Conservation (phyloP, 2,888 invertebrate genomes). For the Margaritifera margaritifera region DNA sequence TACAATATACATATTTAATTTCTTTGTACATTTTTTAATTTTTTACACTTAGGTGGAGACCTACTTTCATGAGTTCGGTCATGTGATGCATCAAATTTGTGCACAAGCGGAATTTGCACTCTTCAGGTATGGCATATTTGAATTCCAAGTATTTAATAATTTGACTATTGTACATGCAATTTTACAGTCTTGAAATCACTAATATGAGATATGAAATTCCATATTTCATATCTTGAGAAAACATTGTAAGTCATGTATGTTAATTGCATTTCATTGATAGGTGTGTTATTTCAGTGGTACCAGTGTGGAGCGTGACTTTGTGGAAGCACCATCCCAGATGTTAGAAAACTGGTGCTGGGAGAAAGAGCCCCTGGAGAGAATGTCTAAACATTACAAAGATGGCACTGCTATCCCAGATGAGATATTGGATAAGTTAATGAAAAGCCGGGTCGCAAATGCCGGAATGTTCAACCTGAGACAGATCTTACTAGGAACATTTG, state of each 20-base stretch:
- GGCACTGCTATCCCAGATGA: conserved; percentile 72
- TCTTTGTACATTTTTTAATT: conserved; percentile 1
- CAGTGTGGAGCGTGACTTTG: conserved; percentile 75
- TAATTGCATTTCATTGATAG: too few relatives aligned
- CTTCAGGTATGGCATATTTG: conserved; percentile 66
- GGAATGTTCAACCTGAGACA: conserved; percentile 75
- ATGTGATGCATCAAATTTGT: conserved; percentile 76
- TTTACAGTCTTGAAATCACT: too few relatives aligned
- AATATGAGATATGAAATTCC: too few relatives aligned
- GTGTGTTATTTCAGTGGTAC: conserved; percentile 69
- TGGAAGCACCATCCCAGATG: conserved; percentile 76
- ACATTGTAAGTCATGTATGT: too few relatives aligned
- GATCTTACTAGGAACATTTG: conserved; percentile 74
- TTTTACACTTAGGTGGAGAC: conserved; percentile 72
- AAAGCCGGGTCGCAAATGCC: conserved; percentile 74
- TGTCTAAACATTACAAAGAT: conserved; percentile 74
- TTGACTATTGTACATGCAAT: too few relatives aligned
- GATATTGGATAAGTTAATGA: conserved; percentile 71
- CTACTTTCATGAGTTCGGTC: conserved; percentile 76
- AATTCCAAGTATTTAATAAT: too few relatives aligned
- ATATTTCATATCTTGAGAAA: too few relatives aligned
- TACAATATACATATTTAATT: neutral
- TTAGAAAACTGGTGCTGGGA: conserved; percentile 77
- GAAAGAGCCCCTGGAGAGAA: conserved; percentile 72
- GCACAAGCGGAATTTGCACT: conserved; percentile 71